phyloP scores from a whole-genome alignment of 1,140 invertebrate genomes.

The Pseudomyrmex pallidus region DNA sequence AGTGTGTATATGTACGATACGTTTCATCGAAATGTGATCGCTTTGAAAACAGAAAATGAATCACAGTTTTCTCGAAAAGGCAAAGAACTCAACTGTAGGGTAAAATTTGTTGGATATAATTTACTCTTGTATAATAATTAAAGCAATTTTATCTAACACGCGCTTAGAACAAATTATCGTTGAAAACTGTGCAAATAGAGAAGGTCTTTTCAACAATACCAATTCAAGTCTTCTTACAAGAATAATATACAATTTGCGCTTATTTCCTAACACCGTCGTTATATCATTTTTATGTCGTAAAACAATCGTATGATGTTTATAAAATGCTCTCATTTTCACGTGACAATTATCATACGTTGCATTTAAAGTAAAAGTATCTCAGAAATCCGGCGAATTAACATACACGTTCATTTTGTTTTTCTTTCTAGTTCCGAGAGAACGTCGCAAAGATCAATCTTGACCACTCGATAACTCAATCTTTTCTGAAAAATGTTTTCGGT shows the following conservation, averaged over 20 bases:
- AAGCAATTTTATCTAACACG: neutral
- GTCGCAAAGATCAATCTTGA: constrained; percentile 9
- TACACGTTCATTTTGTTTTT: too few relatives aligned
- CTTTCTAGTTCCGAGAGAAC: neutral
- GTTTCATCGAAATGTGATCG: constrained; percentile 14
- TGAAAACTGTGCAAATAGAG: neutral
- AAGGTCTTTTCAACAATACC: neutral
- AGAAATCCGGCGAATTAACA: neutral
- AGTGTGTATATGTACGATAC: constrained; percentile 9
- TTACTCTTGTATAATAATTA: neutral
- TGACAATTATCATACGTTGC: neutral
- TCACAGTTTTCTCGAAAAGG: too few relatives aligned
- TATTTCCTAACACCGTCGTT: neutral
- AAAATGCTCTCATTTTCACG: neutral
- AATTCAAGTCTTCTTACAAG: neutral
- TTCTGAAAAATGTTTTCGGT: neutral
- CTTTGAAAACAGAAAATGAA: constrained; percentile 5
- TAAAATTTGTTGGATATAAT: neutral
- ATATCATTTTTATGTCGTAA: neutral
- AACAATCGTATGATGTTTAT: neutral
- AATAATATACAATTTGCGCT: neutral
- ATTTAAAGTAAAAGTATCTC: constrained; percentile 4
- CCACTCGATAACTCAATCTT: constrained; percentile 15
- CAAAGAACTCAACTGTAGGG: neutral
- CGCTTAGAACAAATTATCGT: neutral